phyloP scores from a whole-genome alignment of 2,797 vertebrate species.

The Erethizon dorsatum region DNA sequence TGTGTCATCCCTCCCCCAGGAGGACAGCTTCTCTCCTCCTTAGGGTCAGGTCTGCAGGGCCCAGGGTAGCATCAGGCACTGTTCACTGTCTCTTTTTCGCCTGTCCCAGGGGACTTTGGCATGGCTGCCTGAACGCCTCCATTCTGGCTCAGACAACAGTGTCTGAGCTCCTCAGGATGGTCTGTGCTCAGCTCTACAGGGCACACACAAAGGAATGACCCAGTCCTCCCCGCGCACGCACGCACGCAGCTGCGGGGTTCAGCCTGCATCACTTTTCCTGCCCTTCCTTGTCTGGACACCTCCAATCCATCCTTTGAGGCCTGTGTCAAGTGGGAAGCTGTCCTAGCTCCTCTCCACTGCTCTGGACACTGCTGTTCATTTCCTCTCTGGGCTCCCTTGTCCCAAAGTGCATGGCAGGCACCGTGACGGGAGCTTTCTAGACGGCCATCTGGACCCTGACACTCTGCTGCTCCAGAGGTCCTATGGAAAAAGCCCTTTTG shows the following conservation, averaged over 20 bases:
- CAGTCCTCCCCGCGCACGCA: not conserved
- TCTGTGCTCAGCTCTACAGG: not conserved
- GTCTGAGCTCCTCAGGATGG: slow-evolving; percentile 48
- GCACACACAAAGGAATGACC: not conserved
- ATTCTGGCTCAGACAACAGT: slow-evolving; percentile 18
- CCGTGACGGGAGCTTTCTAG: not conserved
- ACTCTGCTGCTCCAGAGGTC: not conserved
- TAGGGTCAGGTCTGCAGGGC: not conserved
- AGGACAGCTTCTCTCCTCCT: not conserved
- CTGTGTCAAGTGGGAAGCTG: not conserved
- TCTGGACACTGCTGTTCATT: not conserved
- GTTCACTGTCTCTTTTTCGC: not conserved
- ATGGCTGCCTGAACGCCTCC: slow-evolving; percentile 8
- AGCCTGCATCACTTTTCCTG: not conserved
- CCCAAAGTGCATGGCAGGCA: not conserved
- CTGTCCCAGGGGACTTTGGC: slow-evolving; percentile 9
- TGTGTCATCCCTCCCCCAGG: not conserved
- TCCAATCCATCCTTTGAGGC: not conserved
- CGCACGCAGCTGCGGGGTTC: not conserved
- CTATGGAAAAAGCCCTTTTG: slow-evolving; percentile 1
- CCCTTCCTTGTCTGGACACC: slow-evolving; percentile 2
- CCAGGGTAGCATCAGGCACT: not conserved
- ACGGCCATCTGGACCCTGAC: not conserved
- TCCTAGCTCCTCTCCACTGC: not conserved
- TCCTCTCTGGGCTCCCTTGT: not conserved